Conservation (phyloP, 37 sponge, comb jelly and placozoan genomes). For the Chondrosia reniformis region DNA sequence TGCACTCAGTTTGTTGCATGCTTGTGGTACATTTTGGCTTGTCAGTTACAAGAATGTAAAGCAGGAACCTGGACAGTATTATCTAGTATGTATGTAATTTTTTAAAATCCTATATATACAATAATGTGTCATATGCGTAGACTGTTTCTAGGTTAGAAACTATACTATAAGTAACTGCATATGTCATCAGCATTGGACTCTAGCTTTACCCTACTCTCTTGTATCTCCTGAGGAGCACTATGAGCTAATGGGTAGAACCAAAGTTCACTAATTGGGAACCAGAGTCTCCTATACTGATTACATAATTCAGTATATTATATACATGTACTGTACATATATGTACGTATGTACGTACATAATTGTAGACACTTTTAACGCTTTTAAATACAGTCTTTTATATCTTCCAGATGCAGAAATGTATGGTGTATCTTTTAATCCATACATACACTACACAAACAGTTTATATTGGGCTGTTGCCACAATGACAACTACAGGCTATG, state of each 20-base stretch:
- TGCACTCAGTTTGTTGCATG: constrained; percentile 69
- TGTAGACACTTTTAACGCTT: background rate
- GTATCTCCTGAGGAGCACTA: too few relatives aligned
- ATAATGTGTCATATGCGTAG: too few relatives aligned
- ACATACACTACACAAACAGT: constrained; percentile 59
- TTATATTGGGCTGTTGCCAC: constrained; percentile 79
- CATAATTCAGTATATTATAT: too few relatives aligned
- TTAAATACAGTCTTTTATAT: background rate
- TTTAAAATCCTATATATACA: too few relatives aligned
- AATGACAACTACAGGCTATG: constrained; percentile 78
- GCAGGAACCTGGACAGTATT: constrained; percentile 47
- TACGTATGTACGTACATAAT: background rate
- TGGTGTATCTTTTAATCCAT: constrained; percentile 6
- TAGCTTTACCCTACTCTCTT: too few relatives aligned
- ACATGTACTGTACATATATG: too few relatives aligned
- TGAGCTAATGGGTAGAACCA: too few relatives aligned
- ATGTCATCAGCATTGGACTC: too few relatives aligned
- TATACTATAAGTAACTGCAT: too few relatives aligned
- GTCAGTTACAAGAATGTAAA: constrained; percentile 41
- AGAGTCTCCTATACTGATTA: too few relatives aligned
- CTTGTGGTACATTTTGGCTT: constrained; percentile 72
- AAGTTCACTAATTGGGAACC: too few relatives aligned
- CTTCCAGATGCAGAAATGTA: background rate
- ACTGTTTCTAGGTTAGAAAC: too few relatives aligned
- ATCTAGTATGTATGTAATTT: background rate